phyloP scores from a whole-genome alignment of 2,888 invertebrate genomes.

The Enchytraeus crypticus region DNA sequence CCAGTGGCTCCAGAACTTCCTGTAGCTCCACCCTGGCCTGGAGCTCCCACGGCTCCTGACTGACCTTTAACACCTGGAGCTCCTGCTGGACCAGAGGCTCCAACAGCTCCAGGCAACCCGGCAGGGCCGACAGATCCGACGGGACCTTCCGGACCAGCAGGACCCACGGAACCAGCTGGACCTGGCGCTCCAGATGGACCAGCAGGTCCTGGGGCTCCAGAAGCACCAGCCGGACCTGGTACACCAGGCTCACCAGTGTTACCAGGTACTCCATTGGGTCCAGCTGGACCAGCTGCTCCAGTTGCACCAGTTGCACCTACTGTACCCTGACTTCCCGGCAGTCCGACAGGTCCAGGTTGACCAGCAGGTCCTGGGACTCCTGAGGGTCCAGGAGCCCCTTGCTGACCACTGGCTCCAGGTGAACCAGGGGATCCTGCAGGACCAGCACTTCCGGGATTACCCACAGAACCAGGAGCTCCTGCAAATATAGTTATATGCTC shows the following conservation, averaged over 20 bases:
- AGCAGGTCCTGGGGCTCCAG: conserved; percentile 13
- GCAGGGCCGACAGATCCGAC: conserved; percentile 1
- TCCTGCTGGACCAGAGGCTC: conserved; percentile 2
- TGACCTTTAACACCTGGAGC: background rate
- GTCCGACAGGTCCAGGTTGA: background rate
- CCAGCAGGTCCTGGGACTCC: conserved; percentile 1
- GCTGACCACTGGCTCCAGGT: background rate
- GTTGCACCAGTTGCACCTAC: background rate
- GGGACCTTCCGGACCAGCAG: conserved; percentile 2
- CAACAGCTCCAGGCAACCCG: conserved; percentile 2
- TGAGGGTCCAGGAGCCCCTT: background rate
- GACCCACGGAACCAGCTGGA: conserved; percentile 8
- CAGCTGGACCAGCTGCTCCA: background rate
- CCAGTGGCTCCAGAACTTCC: conserved; percentile 6
- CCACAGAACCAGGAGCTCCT: background rate
- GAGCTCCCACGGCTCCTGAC: background rate
- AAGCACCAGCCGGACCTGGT: conserved; percentile 10
- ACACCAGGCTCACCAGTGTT: background rate
- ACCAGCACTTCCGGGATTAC: background rate
- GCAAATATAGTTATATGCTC: background rate
- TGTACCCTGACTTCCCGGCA: background rate
- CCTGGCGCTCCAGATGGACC: conserved; percentile 7
- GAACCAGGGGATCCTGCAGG: background rate
- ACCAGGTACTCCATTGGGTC: conserved; percentile 9
- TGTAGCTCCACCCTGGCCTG: conserved; percentile 1